Percentiles rank a stretch among this genome's conserved stretches.
These are phyloP conservation scores for Drosophila mayri DNA, from an alignment of 1,140 invertebrate genomes.

Conservation along the genomic window DNA sequence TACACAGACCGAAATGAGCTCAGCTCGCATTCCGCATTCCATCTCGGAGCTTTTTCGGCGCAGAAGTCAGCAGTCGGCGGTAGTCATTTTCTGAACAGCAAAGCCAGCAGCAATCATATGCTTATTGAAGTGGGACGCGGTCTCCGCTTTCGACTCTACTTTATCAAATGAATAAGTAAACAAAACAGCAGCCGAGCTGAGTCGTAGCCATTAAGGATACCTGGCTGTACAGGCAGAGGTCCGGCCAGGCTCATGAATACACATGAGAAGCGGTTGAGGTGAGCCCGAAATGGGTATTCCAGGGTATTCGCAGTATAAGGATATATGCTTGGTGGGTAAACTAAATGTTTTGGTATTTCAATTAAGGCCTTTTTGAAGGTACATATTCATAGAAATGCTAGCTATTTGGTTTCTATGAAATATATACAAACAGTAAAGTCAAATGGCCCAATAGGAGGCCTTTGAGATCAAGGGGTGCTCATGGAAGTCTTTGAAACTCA, in stretches of 20 bases:
- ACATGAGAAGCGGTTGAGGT: slow-evolving; percentile 11
- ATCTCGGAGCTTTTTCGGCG: slow-evolving; percentile 15
- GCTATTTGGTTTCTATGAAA: neutral
- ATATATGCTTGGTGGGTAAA: neutral
- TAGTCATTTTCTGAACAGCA: neutral
- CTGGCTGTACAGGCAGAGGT: slow-evolving; percentile 10
- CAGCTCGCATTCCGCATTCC: slow-evolving; percentile 34
- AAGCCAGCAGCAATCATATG: slow-evolving; percentile 62
- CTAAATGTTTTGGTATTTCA: slow-evolving; percentile 1
- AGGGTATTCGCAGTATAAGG: neutral
- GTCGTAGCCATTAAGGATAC: neutral
- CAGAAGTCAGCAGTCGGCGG: neutral
- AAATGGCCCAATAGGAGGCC: neutral
- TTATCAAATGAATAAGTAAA: slow-evolving; percentile 41
- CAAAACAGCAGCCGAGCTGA: slow-evolving; percentile 9
- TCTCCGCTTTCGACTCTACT: slow-evolving; percentile 32
- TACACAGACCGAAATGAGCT: slow-evolving; percentile 58
- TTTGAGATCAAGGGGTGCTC: neutral
- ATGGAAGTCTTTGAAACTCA: neutral
- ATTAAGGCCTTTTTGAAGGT: neutral
- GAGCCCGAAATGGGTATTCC: neutral
- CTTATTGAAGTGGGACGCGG: slow-evolving; percentile 63
- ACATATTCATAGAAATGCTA: neutral
- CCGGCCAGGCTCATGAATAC: slow-evolving; percentile 1
- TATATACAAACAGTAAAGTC: neutral